Evolutionary conservation across 2,888 invertebrate genomes (phyloP).

Genomic region (Pristionchus arcanus): DNA sequence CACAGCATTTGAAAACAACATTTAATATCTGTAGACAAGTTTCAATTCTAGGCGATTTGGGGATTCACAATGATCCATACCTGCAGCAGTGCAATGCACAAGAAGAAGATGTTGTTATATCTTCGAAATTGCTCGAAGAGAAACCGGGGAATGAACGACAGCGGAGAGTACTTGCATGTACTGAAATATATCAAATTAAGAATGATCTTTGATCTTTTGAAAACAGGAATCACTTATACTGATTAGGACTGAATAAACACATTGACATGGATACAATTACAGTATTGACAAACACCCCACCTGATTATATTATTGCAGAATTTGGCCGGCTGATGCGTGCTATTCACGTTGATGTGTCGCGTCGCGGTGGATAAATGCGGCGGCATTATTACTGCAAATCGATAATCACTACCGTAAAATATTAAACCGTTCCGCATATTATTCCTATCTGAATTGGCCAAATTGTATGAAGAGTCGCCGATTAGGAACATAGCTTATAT

Average conservation of each 20-base stretch:
- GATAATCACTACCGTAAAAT: too few relatives aligned
- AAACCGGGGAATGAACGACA: conserved; percentile 95
- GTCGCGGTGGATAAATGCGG: background rate
- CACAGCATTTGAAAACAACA: too few relatives aligned
- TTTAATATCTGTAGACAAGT: too few relatives aligned
- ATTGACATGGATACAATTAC: too few relatives aligned
- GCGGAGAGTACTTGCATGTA: conserved; percentile 93
- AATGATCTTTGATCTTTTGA: background rate
- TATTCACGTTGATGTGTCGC: conserved; percentile 61
- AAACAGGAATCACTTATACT: too few relatives aligned
- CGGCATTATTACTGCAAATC: conserved; percentile 19
- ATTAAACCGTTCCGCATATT: too few relatives aligned
- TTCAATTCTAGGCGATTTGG: too few relatives aligned
- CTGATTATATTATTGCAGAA: conserved; percentile 67
- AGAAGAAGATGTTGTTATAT: conserved; percentile 99
- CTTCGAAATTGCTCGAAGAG: conserved; percentile 99
- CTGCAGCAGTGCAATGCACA: conserved; percentile 96
- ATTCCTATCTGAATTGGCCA: too few relatives aligned
- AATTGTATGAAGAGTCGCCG: too few relatives aligned
- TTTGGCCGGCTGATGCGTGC: conserved; percentile 58
- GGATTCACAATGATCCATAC: conserved; percentile 80
- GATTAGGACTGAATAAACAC: too few relatives aligned
- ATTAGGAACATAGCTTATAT: too few relatives aligned
- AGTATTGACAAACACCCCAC: conserved; percentile 44
- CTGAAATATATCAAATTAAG: conserved; percentile 81